phyloP scores from a whole-genome alignment of 2,797 vertebrate genomes.

The Tolypeutes matacus region DNA sequence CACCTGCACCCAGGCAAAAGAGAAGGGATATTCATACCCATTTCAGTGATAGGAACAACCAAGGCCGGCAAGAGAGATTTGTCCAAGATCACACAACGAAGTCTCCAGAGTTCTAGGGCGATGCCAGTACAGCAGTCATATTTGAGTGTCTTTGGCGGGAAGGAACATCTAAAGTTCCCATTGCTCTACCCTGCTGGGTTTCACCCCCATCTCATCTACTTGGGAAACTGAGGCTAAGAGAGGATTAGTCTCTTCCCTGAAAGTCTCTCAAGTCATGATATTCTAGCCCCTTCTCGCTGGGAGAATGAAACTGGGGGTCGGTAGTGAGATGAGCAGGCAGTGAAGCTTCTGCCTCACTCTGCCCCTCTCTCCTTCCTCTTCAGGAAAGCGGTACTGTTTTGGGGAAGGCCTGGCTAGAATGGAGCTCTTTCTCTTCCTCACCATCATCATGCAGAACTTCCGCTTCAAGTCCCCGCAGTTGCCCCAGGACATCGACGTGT shows the following conservation, averaged over 20 bases:
- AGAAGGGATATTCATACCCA: neutral
- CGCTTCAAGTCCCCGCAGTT: constrained; percentile 74
- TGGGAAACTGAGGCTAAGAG: neutral
- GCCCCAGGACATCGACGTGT: constrained; percentile 49
- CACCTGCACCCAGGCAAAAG: neutral
- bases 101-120: neutral
- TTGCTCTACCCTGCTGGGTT: neutral
- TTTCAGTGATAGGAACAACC: neutral
- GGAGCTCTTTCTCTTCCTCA: constrained; percentile 89
- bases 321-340: rapidly evolving
- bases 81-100: neutral
- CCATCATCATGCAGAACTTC: constrained; percentile 88
- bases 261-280: neutral
- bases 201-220: neutral
- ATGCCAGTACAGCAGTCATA: neutral
- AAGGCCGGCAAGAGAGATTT: neutral
- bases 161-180: neutral
- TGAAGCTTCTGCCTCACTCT: neutral
- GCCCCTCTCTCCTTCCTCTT: neutral
- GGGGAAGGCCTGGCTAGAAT: constrained; percentile 88
- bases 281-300: neutral
- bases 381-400: constrained; percentile 87
- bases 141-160: neutral
- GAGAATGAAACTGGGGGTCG: rapidly evolving
- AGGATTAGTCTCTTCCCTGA: too few relatives aligned